Base-by-base conservation (phyloP, 2,113 vertebrate genomes). In the Gallinago jamesoni region DNA sequence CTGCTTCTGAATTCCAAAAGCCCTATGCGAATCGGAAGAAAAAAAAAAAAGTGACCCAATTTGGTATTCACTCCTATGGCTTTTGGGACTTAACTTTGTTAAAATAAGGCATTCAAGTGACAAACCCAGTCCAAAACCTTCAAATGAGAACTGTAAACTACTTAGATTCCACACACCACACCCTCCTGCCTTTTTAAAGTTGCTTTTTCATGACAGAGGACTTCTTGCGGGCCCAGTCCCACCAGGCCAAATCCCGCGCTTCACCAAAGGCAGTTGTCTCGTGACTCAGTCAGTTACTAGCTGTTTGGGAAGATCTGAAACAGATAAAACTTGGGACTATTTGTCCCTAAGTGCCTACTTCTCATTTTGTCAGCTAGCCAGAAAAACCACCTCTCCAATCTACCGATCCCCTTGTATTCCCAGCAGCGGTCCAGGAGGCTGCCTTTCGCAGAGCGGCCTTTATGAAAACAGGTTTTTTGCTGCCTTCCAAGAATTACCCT, bases 1-100 rank as follows among this genome's bases (percentile, higher is more conserved):
- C 85, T 96, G 86, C 70, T 94, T 94, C 92, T 87, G 91, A 95
- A 96, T 84, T 94, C 76, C 84, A 64, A 19, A 63, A 55, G 33
- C 90, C 92, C 57, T 91, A 31, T 1, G 7, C 2, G 35, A 85
- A 92, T 69, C 45, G 74, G 67, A 43, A 52, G 39, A 62, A 47
- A 39, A 39, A 39, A 39, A 30, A 47, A 47, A 30, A 31, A 77
- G 53, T 21, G 24, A 66, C 47, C 70, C 43, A n/a, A 63, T 67
- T 89, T 83, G 15, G n/a, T 76, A 6, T 33, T 48, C 22, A 16
- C 27, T 57, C 31, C 3, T n/a, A 62, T 16, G 72, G 68, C 66
- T 95, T 90, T 81, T 8, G 57, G 45, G 83, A 56, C 43, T 76
- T 27, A 9, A 56, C 43, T 56, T 81, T 23, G 62, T 48, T 78